phyloP scores from a whole-genome alignment of 1,140 invertebrate genomes.

The Augochlora pura region DNA sequence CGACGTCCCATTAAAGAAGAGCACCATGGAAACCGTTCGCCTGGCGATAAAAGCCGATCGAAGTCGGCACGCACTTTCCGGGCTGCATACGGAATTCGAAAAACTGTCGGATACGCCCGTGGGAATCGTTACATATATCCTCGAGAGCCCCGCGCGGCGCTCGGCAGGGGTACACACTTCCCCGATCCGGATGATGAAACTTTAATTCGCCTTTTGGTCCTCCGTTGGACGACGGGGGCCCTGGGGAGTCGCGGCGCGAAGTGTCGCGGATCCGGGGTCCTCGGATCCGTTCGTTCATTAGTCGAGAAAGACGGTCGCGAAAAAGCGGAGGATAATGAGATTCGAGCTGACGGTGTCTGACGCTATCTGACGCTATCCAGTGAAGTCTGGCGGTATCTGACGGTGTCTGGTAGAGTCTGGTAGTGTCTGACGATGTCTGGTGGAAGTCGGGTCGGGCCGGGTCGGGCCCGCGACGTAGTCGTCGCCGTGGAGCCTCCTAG shows the following conservation, averaged over 20 bases:
- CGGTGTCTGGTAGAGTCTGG: no score
- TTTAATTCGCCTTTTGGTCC: constrained; percentile 4
- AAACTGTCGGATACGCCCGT: not conserved
- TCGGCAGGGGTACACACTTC: not conserved
- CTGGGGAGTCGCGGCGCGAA: not conserved
- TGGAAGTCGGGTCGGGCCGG: no score
- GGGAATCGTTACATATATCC: not conserved
- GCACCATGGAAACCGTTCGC: no score
- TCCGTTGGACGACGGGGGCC: not conserved
- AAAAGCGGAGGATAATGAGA: constrained; percentile 34
- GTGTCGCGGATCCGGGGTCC: no score
- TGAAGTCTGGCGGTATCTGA: no score
- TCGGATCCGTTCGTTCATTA: not conserved
- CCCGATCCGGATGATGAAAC: not conserved
- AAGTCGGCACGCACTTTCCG: no score
- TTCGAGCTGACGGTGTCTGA: not conserved
- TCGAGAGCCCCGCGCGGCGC: not conserved
- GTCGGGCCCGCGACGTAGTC: not conserved
- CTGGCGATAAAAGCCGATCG: no score
- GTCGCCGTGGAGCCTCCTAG: not conserved
- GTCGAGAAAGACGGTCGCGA: constrained; percentile 3
- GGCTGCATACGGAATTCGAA: not conserved
- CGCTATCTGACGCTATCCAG: no score
- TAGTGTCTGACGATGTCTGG: no score
- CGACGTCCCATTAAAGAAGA: no score